phyloP scores from a whole-genome alignment of 2,888 invertebrate species.

The Bimastos eiseni region DNA sequence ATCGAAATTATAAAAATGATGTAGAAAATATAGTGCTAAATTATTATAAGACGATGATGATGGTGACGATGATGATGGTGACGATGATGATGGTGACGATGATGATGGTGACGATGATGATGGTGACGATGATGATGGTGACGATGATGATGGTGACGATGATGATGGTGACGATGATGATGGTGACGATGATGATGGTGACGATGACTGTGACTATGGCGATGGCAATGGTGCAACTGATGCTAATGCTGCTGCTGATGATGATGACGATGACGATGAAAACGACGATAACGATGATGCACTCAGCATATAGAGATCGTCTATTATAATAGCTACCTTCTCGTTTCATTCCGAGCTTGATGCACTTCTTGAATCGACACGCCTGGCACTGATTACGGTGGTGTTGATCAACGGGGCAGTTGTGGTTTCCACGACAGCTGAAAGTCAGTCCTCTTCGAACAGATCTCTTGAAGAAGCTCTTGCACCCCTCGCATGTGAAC shows the following conservation, averaged over 20 bases:
- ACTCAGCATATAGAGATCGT: no score
- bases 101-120: constrained; percentile 32
- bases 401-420: constrained; percentile 98
- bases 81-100: constrained; percentile 30
- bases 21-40: neutral
- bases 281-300: constrained; percentile 15
- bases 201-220: constrained; percentile 21
- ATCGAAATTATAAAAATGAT: neutral
- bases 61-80: constrained; percentile 21
- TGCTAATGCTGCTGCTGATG: constrained; percentile 14
- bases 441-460: constrained; percentile 95
- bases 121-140: constrained; percentile 27
- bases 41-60: constrained; percentile 19
- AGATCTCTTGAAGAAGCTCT: constrained; percentile 98
- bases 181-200: constrained; percentile 31
- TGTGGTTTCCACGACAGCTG: constrained; percentile 93
- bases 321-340: constrained; percentile 95
- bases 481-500: constrained; percentile 94
- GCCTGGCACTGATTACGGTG: constrained; percentile 99
- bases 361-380: constrained; percentile 97
- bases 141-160: neutral
- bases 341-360: constrained; percentile 99
- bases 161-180: constrained; percentile 16
- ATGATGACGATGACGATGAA: constrained; percentile 25
- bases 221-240: constrained; percentile 23